Base-by-base conservation (phyloP, 2,888 invertebrate genomes). In the Dione juno region DNA sequence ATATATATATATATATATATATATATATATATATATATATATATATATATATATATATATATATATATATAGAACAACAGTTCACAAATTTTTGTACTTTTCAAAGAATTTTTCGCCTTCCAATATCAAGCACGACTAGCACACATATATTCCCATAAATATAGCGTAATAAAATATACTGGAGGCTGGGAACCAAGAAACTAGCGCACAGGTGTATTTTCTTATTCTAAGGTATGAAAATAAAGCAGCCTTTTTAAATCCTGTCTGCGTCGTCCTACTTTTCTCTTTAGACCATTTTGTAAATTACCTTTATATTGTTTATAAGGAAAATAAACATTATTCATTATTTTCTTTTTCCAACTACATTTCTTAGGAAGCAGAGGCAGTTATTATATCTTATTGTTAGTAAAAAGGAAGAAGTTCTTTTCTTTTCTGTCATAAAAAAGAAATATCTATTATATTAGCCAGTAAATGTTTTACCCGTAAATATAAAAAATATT, bases 141-240 rank as follows among this genome's bases (percentile, higher is more conserved):
- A 78, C 77, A 80, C 78, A 79, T 79, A 79, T 75, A 67, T 67
- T 76, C 74, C 74, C 79, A 64, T 64, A 71, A 61, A 59, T 70
- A 50, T 57, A 77, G 76, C 77, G 80, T 79, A 79, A 83, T 86
- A 87, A 86, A 85, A 82, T 86, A 84, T 82, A 64, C 64, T 81
- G 79, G 78, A 74, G 74, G 70, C 73, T 50, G 61, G 61, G 77
- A 80, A 77, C 74, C 73, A 76, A 73, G 79, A 80, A 80, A 59
- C 41, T 59, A 61, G 67, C 67, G 14, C 64, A 45, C 61, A 72
- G 66, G 72, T 71, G 72, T 63, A 64, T 52, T 50, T 64, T 64
- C 64, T 64, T 64, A 64, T 64, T 64, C 50, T 52, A 64, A 48
- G 40, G 50, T 64, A 64, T 64, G 64, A 64, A 64, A 64, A 64